Percentiles rank a stretch among this genome's conserved stretches.
These are phyloP conservation scores for Salvelinus alpinus DNA, from an alignment of 2,113 vertebrate genomes.

Conservation along the genomic window DNA sequence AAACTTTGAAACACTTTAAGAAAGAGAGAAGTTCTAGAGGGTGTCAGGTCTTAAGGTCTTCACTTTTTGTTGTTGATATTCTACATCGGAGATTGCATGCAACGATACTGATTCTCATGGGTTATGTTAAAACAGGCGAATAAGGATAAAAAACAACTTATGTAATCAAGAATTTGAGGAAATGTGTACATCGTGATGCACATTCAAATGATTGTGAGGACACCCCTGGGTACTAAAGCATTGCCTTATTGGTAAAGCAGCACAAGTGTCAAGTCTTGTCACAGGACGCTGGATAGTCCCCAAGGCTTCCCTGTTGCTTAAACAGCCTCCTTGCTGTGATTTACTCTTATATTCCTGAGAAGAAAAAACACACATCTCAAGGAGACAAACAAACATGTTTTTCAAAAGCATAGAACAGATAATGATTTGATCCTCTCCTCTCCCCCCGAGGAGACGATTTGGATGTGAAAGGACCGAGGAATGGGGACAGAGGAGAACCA, in stretches of 20 bases:
- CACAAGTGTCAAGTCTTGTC: constrained; percentile 29
- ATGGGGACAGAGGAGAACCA: constrained; percentile 53
- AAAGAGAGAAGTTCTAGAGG: not conserved
- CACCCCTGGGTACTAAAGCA: constrained; percentile 14
- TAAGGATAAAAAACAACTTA: too few relatives aligned
- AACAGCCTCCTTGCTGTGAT: constrained; percentile 57
- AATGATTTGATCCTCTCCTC: constrained; percentile 52
- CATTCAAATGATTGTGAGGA: not conserved
- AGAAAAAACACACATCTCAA: constrained; percentile 42
- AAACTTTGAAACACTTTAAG: not conserved
- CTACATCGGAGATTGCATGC: not conserved
- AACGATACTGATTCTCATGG: too few relatives aligned
- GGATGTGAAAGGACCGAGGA: constrained; percentile 39
- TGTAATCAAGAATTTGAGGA: too few relatives aligned
- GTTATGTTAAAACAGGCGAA: too few relatives aligned
- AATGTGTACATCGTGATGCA: not conserved
- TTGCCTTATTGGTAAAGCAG: constrained; percentile 12
- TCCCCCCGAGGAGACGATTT: constrained; percentile 47
- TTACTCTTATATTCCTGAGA: constrained; percentile 24
- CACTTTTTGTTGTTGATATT: not conserved
- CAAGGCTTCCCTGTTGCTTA: constrained; percentile 45
- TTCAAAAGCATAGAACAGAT: constrained; percentile 46
- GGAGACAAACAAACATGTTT: constrained; percentile 51
- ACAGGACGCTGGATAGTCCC: constrained; percentile 54
- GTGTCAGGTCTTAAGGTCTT: too few relatives aligned